Conservation (phyloP, 1,140 invertebrate genomes). For the Steinernema feltiae region DNA sequence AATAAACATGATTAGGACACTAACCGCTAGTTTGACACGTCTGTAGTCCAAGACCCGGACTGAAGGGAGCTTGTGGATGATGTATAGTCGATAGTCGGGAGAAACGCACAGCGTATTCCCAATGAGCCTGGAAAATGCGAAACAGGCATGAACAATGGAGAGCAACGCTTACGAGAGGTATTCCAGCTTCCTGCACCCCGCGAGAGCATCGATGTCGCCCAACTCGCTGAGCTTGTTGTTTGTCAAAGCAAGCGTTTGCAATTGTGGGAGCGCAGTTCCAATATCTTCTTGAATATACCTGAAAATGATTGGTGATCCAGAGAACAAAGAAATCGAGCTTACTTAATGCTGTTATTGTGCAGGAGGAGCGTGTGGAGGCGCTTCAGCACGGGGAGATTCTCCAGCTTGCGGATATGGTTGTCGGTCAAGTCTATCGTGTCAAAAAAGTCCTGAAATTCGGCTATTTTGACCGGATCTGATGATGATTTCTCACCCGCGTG, state of each 20-base stretch:
- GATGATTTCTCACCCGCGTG: no score
- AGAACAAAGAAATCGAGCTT: constrained; percentile 61
- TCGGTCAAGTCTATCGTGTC: constrained; percentile 97
- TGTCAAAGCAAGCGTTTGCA: constrained; percentile 82
- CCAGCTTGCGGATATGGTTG: constrained; percentile 92
- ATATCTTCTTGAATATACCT: constrained; percentile 80
- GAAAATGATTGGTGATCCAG: constrained; percentile 58
- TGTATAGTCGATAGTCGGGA: constrained; percentile 81
- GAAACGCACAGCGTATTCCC: constrained; percentile 92
- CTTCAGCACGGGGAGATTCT: constrained; percentile 88
- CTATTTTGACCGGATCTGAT: no score
- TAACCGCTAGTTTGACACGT: constrained; percentile 84
- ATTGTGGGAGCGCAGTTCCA: constrained; percentile 78
- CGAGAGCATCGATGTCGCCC: constrained; percentile 83
- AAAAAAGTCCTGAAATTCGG: no score
- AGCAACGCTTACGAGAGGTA: constrained; percentile 67
- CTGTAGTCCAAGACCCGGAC: constrained; percentile 84
- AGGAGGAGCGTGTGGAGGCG: constrained; percentile 81
- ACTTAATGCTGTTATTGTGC: constrained; percentile 94
- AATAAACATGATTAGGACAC: no score
- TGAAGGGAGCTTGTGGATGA: constrained; percentile 78
- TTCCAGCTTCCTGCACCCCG: constrained; percentile 71
- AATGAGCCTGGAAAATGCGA: constrained; percentile 66
- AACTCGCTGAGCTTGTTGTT: constrained; percentile 92
- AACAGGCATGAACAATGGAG: constrained; percentile 8